Evolutionary conservation across 1,140 invertebrate species (phyloP).

Genomic region (Cataglyphis hispanica): DNA sequence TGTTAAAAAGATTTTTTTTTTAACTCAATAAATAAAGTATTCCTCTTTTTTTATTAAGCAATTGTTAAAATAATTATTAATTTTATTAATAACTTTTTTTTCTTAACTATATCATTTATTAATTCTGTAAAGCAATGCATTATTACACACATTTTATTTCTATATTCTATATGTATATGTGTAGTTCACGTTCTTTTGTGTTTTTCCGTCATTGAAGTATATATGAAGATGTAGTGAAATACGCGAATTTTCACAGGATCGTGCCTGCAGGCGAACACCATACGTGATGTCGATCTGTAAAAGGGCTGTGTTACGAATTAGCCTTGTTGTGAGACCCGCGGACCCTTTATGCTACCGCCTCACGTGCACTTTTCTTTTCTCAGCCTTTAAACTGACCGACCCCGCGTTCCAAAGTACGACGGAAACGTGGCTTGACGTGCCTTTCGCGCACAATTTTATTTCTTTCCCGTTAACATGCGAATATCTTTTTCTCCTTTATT

Average conservation of each 20-base stretch:
- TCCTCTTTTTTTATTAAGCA: too few relatives aligned
- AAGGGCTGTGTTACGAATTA: constrained; percentile 80
- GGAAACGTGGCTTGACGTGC: constrained; percentile 73
- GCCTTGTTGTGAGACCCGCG: constrained; percentile 78
- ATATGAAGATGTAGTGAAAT: constrained; percentile 51
- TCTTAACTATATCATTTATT: not conserved
- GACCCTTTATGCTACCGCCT: constrained; percentile 74
- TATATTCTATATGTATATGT: not conserved
- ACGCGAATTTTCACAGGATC: constrained; percentile 70
- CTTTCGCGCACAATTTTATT: constrained; percentile 63
- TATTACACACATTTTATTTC: not conserved
- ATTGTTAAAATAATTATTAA: too few relatives aligned
- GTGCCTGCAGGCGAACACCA: constrained; percentile 79
- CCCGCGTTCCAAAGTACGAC: constrained; percentile 53
- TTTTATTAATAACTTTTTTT: too few relatives aligned
- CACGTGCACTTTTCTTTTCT: constrained; percentile 60
- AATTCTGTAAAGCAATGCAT: not conserved
- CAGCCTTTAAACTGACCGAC: constrained; percentile 82
- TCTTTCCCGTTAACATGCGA: constrained; percentile 70
- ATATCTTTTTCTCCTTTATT: constrained; percentile 51
- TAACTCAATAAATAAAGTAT: too few relatives aligned
- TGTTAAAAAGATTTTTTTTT: too few relatives aligned
- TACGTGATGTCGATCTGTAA: constrained; percentile 81
- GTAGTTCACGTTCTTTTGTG: not conserved
- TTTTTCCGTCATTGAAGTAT: constrained; percentile 4